These are phyloP conservation scores for Salpingus planirostris DNA, from an alignment of 2,888 invertebrate genomes.

Conservation along the genomic window DNA sequence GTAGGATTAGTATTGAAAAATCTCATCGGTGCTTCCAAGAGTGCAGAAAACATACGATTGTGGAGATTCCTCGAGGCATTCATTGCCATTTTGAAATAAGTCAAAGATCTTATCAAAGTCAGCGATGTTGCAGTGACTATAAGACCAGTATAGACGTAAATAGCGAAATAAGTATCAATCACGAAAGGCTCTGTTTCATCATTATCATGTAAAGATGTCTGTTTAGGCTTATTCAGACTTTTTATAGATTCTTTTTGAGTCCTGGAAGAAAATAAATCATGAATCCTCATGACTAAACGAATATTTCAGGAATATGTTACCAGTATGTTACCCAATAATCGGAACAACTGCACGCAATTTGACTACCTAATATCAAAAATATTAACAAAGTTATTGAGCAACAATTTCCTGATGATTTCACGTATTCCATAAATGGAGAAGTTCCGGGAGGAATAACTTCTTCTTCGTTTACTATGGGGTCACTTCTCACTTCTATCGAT, in stretches of 20 bases:
- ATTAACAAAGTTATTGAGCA: conserved; percentile 4
- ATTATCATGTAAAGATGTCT: no score
- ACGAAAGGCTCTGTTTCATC: no score
- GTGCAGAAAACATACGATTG: conserved; percentile 37
- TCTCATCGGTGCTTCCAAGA: conserved; percentile 50
- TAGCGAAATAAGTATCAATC: conserved; percentile 1
- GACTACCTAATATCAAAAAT: conserved; percentile 8
- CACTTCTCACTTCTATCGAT: conserved; percentile 1
- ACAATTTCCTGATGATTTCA: conserved; percentile 6
- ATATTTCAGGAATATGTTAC: no score
- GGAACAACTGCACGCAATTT: conserved; percentile 6
- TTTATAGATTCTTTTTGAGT: no score
- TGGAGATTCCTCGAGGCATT: conserved; percentile 50
- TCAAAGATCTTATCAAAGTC: conserved; percentile 52
- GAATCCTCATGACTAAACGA: no score
- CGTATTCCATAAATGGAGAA: conserved; percentile 7
- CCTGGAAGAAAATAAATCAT: no score
- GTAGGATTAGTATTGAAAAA: conserved; percentile 59
- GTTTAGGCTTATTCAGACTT: no score
- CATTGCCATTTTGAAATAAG: conserved; percentile 65
- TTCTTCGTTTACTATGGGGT: neutral
- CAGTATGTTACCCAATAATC: conserved; percentile 12
- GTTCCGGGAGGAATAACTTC: no score
- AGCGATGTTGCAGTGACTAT: conserved; percentile 21
- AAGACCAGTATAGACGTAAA: conserved; percentile 7